Percentiles rank a stretch among this genome's conserved stretches.
Evolutionary conservation across 2,797 vertebrate species (phyloP).

Genomic region (Melanitta fusca): DNA sequence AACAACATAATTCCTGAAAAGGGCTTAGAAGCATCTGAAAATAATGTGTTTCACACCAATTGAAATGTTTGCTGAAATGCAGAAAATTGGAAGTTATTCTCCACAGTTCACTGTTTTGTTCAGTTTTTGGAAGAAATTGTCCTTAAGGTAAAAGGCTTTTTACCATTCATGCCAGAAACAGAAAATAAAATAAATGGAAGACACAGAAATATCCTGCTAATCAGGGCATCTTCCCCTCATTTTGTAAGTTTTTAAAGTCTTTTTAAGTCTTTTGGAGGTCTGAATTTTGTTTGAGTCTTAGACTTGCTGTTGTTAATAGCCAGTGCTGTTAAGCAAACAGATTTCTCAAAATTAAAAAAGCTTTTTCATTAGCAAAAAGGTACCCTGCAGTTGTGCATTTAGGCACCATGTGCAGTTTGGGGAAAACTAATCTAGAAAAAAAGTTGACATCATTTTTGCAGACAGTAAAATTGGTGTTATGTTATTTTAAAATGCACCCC

Average conservation of each 20-base stretch:
- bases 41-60: neutral
- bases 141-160: neutral
- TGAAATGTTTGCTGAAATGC: neutral
- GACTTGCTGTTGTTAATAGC: neutral
- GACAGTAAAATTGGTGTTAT: neutral
- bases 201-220: neutral
- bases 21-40: neutral
- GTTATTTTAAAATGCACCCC: slow-evolving; percentile 28
- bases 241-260: neutral
- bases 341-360: slow-evolving; percentile 30
- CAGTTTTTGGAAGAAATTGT: neutral
- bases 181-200: neutral
- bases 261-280: neutral
- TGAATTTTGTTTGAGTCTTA: neutral
- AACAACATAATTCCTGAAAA: neutral
- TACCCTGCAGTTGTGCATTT: neutral
- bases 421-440: neutral
- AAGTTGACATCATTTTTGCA: neutral
- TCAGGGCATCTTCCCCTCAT: neutral
- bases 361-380: neutral
- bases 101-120: neutral
- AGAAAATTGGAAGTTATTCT: neutral
- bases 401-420: neutral
- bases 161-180: neutral
- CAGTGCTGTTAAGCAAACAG: neutral